phyloP scores from a whole-genome alignment of 2,797 vertebrate genomes.

The Chloroceryle amazona region DNA sequence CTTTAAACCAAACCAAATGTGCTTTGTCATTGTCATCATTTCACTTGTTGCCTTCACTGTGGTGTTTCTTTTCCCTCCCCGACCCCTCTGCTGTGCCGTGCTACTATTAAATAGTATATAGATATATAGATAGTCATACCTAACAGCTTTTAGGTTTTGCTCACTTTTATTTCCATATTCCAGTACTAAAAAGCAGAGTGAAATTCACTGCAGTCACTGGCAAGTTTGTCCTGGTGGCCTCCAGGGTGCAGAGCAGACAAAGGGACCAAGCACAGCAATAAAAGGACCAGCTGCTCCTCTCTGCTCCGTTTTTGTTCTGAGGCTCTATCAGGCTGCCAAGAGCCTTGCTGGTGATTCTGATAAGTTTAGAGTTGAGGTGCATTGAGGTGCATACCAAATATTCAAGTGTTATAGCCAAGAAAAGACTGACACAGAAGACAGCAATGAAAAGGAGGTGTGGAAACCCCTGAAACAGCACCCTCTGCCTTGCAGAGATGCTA shows the following conservation, averaged over 20 bases:
- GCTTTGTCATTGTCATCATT: background rate
- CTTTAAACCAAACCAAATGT: background rate
- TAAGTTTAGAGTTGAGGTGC: constrained; percentile 38
- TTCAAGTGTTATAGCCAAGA: constrained; percentile 22
- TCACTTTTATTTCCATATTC: background rate
- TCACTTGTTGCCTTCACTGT: background rate
- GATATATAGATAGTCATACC: background rate
- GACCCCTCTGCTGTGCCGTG: background rate
- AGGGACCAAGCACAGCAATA: constrained; percentile 24
- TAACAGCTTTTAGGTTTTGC: background rate
- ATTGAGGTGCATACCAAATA: constrained; percentile 41
- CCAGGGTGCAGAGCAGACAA: constrained; percentile 65
- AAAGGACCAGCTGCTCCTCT: constrained; percentile 64
- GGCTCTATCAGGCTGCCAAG: constrained; percentile 38
- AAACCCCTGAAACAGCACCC: constrained; percentile 2
- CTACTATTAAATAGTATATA: background rate
- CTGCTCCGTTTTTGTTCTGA: constrained; percentile 20
- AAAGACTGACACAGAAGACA: background rate
- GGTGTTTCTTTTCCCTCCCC: background rate
- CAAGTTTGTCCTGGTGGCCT: constrained; percentile 37
- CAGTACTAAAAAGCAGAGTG: background rate
- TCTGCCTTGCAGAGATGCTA: background rate
- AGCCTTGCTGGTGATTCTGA: constrained; percentile 42
- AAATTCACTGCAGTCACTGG: constrained; percentile 14
- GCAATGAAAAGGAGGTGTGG: background rate